Evolutionary conservation across 2,113 vertebrate species (phyloP), one percentile per base, ranked within the genome.

Genomic region (Stomatorhinus ivindoensis): DNA sequence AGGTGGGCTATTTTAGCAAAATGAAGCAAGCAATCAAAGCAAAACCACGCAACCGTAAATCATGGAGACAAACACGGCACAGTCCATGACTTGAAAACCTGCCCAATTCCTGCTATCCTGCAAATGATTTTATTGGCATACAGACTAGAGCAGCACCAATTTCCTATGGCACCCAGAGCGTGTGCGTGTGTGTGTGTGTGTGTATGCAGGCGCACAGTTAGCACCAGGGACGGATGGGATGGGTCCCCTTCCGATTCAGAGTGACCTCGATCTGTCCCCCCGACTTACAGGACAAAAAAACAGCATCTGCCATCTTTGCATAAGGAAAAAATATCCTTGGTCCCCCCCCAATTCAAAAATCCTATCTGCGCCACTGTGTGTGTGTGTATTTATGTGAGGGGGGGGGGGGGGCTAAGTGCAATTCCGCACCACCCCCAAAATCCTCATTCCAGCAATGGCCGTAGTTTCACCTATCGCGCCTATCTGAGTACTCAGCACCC

Each of bases 81-180:
- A 84, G 82, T 31, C 24, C 90, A 93, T 46, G 47, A 89, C 35
- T 82, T 21, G 50, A 58, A 90, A 92, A 91, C 87, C 91, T 93
- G 93, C 94, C 93, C 92, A 92, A 92, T 90, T 91, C 88, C 92
- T 92, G 90, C 92, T 93, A 83, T 85, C 69, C 24, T 31, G 51
- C 87, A 89, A 89, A 91, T 91, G 86, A 93, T 94, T 93, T 92
- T 92, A 95, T 94, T 93, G 93, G 93, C 87, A 91, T 21, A 88
- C 89, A 13, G 48, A 88, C 48, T 42, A 58, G 17, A 51, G 89
- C 4, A 21, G 89, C 89, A 90, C 87, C 92, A 92, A 91, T 90
- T 90, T 85, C 89, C 65, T 87, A 91, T 89, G 31, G 92, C 92
- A 93, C 91, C 87, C 88, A 51, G 61, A 83, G 89, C 90, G 92